phyloP scores from a whole-genome alignment of 2,888 invertebrate species.

The Papilio elwesi region DNA sequence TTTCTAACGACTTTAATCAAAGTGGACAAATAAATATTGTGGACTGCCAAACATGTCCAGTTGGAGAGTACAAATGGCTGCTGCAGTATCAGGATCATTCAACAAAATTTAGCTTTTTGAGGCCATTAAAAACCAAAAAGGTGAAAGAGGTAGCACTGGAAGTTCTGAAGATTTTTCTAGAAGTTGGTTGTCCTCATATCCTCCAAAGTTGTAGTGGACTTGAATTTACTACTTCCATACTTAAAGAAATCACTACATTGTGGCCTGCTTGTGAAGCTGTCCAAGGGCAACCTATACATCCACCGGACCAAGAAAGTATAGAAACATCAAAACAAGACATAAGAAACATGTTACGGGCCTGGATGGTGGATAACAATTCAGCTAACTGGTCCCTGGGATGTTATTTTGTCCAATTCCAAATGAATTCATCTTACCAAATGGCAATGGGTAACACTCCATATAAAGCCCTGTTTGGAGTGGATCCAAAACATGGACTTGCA shows the following conservation, averaged over 20 bases:
- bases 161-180: constrained; percentile 43
- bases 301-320: constrained; percentile 38
- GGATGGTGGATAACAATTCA: constrained; percentile 53
- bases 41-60: not conserved
- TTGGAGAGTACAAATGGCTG: constrained; percentile 3
- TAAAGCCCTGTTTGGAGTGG: constrained; percentile 49
- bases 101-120: not conserved
- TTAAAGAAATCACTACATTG: constrained; percentile 41
- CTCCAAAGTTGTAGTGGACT: constrained; percentile 40
- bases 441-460: constrained; percentile 49
- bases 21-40: constrained; percentile 4
- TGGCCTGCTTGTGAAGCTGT: constrained; percentile 45
- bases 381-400: constrained; percentile 52
- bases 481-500: constrained; percentile 25
- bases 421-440: constrained; percentile 48
- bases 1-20: not conserved
- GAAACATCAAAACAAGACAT: constrained; percentile 47
- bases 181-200: constrained; percentile 40
- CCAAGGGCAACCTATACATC: constrained; percentile 39
- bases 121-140: constrained; percentile 1
- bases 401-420: constrained; percentile 49
- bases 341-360: constrained; percentile 49
- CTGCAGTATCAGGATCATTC: not conserved
- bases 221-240: constrained; percentile 40
- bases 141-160: not conserved